These are phyloP conservation scores for Gorsachius goisagi DNA, from an alignment of 2,113 vertebrate species.

Conservation along the genomic window DNA sequence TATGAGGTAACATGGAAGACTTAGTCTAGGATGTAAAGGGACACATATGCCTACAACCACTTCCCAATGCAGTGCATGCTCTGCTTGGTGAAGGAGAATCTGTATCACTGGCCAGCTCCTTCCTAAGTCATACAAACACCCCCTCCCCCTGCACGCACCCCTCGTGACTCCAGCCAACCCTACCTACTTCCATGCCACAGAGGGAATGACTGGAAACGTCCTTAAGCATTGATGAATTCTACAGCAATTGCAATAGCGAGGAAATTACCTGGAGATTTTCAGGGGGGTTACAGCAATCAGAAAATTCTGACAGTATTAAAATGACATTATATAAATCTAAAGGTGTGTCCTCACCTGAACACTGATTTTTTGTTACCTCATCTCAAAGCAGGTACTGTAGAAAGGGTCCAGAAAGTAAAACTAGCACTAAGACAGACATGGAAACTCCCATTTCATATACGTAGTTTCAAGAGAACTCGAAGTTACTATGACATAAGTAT, in stretches of 20 bases:
- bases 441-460: neutral
- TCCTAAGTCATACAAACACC: neutral
- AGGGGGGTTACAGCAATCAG: neutral
- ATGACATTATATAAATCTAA: neutral
- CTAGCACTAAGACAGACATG: neutral
- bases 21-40: neutral
- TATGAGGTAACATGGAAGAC: neutral
- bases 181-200: neutral
- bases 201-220: neutral
- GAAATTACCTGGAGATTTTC: neutral
- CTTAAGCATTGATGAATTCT: neutral
- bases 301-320: neutral
- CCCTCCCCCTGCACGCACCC: neutral
- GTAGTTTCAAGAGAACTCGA: neutral
- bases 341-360: neutral
- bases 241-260: neutral
- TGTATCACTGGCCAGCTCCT: neutral
- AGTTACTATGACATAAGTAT: neutral
- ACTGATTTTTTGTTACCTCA: neutral
- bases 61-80: neutral
- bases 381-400: neutral
- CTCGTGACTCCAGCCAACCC: neutral
- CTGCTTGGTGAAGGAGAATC: neutral
- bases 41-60: fast-evolving
- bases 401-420: neutral